phyloP scores from a whole-genome alignment of 2,113 vertebrate species.

The Pygoscelis adeliae region DNA sequence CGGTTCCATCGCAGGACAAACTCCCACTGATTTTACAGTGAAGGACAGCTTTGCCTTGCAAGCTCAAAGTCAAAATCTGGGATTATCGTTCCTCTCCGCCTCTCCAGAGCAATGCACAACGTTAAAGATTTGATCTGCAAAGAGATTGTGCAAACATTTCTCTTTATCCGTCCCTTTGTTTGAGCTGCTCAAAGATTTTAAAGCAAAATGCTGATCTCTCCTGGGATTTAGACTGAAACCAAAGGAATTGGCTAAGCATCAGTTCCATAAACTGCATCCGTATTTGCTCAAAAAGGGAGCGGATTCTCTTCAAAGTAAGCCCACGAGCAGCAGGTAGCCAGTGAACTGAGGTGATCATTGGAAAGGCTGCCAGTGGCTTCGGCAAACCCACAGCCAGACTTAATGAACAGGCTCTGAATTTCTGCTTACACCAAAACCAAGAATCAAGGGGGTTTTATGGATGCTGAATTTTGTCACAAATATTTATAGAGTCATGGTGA shows the following conservation, averaged over 20 bases:
- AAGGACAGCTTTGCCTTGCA: not conserved
- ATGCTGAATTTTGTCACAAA: not conserved
- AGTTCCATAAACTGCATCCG: not conserved
- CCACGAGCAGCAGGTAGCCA: not conserved
- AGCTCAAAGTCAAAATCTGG: constrained; percentile 1
- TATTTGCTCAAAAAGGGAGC: not conserved
- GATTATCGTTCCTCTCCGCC: not conserved
- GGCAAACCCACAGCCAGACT: not conserved
- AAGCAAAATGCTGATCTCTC: not conserved
- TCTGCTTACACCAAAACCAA: not conserved
- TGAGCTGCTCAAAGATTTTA: not conserved
- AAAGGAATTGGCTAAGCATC: not conserved
- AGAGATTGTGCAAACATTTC: constrained; percentile 50
- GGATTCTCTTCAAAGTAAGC: not conserved
- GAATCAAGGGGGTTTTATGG: not conserved
- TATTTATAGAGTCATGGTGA: accelerated
- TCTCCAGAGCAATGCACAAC: not conserved
- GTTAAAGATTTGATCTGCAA: constrained; percentile 47
- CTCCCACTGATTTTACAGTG: not conserved
- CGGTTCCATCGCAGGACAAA: not conserved
- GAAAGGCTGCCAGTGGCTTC: not conserved
- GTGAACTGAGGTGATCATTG: not conserved
- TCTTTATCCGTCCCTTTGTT: not conserved
- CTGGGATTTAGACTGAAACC: constrained; percentile 11
- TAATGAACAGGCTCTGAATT: not conserved